A percentile compares a stretch with the other conserved stretches of the same genome.
Conservation (phyloP, 1,140 invertebrate genomes). For the Bicyclus anynana region DNA sequence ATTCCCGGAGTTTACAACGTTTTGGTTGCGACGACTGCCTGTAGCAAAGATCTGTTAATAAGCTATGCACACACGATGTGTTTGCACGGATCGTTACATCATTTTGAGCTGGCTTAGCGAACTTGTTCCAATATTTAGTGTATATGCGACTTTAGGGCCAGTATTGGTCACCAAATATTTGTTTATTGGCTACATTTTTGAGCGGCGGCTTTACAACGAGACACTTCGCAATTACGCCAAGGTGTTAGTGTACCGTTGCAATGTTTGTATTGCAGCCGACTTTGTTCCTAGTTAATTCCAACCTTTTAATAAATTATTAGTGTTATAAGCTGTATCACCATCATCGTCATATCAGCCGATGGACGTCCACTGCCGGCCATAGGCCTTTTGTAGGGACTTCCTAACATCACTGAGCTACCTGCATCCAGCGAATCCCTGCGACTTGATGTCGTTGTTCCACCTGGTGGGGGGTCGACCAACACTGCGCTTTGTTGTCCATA, state of each 20-base stretch:
- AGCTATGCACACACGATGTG: slow-evolving; percentile 57
- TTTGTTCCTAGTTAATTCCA: neutral
- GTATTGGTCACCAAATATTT: slow-evolving; percentile 71
- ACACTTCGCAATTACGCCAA: slow-evolving; percentile 54
- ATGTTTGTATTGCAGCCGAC: slow-evolving; percentile 27
- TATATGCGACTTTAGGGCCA: slow-evolving; percentile 61
- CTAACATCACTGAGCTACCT: too few species aligned
- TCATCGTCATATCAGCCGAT: too few species aligned
- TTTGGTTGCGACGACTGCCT: slow-evolving; percentile 17
- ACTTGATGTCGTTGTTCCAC: too few species aligned
- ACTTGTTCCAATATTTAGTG: slow-evolving; percentile 65
- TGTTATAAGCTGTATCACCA: too few species aligned
- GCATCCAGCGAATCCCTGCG: too few species aligned
- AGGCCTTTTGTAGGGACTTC: too few species aligned
- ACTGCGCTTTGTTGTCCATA: too few species aligned
- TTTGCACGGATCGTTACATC: slow-evolving; percentile 66
- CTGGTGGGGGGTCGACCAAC: too few species aligned
- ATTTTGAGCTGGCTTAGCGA: slow-evolving; percentile 66
- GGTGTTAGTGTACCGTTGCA: slow-evolving; percentile 45
- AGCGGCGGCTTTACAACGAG: slow-evolving; percentile 49
- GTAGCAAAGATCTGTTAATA: slow-evolving; percentile 69
- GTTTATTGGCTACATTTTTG: slow-evolving; percentile 56
- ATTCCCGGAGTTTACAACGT: slow-evolving; percentile 20
- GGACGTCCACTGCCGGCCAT: too few species aligned
- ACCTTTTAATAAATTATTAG: too few species aligned